phyloP scores from a whole-genome alignment of 2,113 vertebrate genomes.

The Notarius quadriscutis region DNA sequence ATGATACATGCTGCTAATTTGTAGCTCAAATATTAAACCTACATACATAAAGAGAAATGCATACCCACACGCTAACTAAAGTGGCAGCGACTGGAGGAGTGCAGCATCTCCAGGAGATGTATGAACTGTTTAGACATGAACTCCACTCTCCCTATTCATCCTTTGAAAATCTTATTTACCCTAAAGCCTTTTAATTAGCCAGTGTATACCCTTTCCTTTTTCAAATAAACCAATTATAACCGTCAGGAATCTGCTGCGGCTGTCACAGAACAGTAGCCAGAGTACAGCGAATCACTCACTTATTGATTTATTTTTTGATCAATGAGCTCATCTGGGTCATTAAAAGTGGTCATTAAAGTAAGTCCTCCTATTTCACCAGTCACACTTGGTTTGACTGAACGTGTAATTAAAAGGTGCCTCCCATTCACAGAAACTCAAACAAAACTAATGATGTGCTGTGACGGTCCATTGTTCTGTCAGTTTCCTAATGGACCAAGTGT shows the following conservation, averaged over 20 bases:
- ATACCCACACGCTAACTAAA: not conserved
- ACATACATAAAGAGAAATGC: not conserved
- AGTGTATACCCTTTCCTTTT: not conserved
- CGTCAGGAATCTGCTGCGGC: not conserved
- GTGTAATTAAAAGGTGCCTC: constrained; percentile 29
- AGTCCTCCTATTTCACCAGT: not conserved
- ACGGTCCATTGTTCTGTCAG: constrained; percentile 13
- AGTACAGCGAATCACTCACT: not conserved
- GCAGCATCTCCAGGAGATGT: not conserved
- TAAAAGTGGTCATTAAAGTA: constrained; percentile 40
- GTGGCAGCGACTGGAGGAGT: not conserved
- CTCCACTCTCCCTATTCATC: not conserved
- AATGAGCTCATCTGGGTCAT: constrained; percentile 39
- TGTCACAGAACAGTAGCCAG: not conserved
- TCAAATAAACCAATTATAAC: constrained; percentile 6
- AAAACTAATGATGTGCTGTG: constrained; percentile 39
- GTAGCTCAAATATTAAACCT: not conserved
- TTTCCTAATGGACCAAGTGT: constrained; percentile 19
- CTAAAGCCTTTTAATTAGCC: not conserved
- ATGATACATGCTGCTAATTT: not conserved
- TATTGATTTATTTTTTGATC: constrained; percentile 8
- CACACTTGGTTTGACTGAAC: not conserved
- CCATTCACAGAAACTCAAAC: constrained; percentile 30
- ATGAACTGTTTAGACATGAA: not conserved
- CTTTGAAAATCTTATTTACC: constrained; percentile 8